A percentile compares a stretch with the other conserved stretches of the same genome.
These are phyloP conservation scores for Dicerorhinus sumatrensis DNA, from an alignment of 2,113 vertebrate genomes.

Conservation along the genomic window DNA sequence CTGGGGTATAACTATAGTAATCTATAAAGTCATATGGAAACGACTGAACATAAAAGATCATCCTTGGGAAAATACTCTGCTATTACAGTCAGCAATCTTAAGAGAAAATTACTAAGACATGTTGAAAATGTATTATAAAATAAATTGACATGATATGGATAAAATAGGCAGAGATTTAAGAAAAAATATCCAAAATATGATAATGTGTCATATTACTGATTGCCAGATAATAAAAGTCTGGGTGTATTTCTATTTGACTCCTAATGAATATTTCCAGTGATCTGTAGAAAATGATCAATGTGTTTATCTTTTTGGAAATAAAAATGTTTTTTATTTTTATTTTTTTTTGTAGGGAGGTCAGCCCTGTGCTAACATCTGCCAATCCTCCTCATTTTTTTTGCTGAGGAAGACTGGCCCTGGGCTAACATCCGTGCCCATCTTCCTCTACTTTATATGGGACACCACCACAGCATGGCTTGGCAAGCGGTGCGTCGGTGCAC, in stretches of 20 bases:
- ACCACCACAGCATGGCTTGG: too few relatives aligned
- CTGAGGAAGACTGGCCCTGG: too few relatives aligned
- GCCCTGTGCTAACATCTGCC: too few relatives aligned
- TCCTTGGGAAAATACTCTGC: not conserved
- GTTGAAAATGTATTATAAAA: not conserved
- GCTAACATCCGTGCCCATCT: too few relatives aligned
- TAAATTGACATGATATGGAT: not conserved
- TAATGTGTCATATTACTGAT: slow-evolving; percentile 76
- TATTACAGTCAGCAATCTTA: not conserved
- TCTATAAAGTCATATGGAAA: not conserved
- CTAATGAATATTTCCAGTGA: slow-evolving; percentile 69
- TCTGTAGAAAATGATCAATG: slow-evolving; percentile 66
- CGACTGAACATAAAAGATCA: not conserved
- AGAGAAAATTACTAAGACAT: not conserved
- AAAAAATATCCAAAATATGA: slow-evolving; percentile 42
- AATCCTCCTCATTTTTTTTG: too few relatives aligned
- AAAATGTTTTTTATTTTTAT: slow-evolving; percentile 42
- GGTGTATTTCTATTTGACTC: slow-evolving; percentile 59
- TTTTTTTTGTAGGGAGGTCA: too few relatives aligned
- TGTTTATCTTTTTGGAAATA: slow-evolving; percentile 76
- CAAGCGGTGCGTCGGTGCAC: too few relatives aligned
- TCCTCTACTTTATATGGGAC: too few relatives aligned
- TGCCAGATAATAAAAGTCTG: slow-evolving; percentile 75
- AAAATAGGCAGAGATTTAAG: not conserved
- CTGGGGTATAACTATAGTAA: not conserved